Conservation (phyloP, 1,140 invertebrate genomes). For the Teleogryllus occipitalis region DNA sequence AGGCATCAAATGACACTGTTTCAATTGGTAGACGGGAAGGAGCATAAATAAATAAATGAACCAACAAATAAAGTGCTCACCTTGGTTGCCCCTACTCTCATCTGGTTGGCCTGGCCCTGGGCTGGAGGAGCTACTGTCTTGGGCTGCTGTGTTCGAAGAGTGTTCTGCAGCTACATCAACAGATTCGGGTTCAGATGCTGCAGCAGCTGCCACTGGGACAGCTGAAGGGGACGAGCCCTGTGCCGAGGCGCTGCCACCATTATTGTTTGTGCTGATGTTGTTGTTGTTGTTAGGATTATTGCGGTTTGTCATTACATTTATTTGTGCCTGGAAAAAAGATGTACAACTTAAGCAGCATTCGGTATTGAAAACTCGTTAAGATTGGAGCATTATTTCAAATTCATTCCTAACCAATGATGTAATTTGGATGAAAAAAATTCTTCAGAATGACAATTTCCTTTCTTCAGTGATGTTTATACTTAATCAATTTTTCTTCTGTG, state of each 20-base stretch:
- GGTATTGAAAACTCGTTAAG: no score
- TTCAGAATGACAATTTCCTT: no score
- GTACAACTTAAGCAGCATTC: no score
- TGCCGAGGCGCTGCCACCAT: neutral
- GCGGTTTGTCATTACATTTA: conserved; percentile 37
- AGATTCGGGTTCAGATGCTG: conserved; percentile 28
- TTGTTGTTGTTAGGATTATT: conserved; percentile 33
- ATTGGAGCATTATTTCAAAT: no score
- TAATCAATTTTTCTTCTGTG: no score
- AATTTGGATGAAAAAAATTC: no score
- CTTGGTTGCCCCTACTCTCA: neutral
- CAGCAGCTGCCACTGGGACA: conserved; percentile 24
- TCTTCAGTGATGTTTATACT: no score
- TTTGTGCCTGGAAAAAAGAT: conserved; percentile 38
- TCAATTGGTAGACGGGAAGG: no score
- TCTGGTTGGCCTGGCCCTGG: neutral
- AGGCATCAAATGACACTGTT: no score
- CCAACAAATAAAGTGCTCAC: neutral
- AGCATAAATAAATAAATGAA: no score
- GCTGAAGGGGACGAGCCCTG: neutral
- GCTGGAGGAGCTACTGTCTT: neutral
- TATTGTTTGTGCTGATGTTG: neutral
- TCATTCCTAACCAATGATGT: no score
- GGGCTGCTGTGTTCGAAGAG: neutral
- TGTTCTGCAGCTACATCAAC: conserved; percentile 23